Conservation (phyloP, 2,113 vertebrate genomes). For the Rhipidura dahli region DNA sequence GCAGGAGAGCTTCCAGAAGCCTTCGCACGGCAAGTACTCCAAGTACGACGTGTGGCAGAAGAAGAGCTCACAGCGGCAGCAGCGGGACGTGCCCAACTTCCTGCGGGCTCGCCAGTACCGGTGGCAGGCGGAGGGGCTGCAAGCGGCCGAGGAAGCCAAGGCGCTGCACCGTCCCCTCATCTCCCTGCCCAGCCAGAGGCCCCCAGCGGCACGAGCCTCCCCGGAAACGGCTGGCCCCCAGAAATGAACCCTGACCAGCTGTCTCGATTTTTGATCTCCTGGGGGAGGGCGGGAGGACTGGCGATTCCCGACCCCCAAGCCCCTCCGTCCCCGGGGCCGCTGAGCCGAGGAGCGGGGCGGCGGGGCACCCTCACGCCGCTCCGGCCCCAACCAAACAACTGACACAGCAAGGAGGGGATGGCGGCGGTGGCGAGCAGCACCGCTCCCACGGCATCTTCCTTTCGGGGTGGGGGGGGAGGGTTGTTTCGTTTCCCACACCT, state of each 20-base stretch:
- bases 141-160: constrained; percentile 79
- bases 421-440: constrained; percentile 79
- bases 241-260: constrained; percentile 79
- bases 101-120: constrained; percentile 81
- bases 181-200: constrained; percentile 85
- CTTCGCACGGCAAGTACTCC: constrained; percentile 82
- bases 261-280: constrained; percentile 55
- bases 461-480: constrained; percentile 44
- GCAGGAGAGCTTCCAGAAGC: constrained; percentile 85
- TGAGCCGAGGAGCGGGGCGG: constrained; percentile 16
- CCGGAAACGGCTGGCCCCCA: constrained; percentile 80
- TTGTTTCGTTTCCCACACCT: constrained; percentile 42
- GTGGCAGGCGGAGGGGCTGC: constrained; percentile 82
- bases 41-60: constrained; percentile 88
- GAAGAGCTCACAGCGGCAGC: constrained; percentile 85
- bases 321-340: constrained; percentile 38
- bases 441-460: constrained; percentile 79
- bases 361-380: constrained; percentile 17
- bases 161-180: constrained; percentile 83
- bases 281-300: constrained; percentile 53
- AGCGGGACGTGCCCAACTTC: constrained; percentile 84
- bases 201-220: constrained; percentile 69
- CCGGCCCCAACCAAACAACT: constrained; percentile 73
- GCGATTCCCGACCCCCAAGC: constrained; percentile 10
- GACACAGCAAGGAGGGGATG: constrained; percentile 82